These are phyloP conservation scores for Nomia melanderi DNA, from an alignment of 1,140 invertebrate species.

Conservation along the genomic window DNA sequence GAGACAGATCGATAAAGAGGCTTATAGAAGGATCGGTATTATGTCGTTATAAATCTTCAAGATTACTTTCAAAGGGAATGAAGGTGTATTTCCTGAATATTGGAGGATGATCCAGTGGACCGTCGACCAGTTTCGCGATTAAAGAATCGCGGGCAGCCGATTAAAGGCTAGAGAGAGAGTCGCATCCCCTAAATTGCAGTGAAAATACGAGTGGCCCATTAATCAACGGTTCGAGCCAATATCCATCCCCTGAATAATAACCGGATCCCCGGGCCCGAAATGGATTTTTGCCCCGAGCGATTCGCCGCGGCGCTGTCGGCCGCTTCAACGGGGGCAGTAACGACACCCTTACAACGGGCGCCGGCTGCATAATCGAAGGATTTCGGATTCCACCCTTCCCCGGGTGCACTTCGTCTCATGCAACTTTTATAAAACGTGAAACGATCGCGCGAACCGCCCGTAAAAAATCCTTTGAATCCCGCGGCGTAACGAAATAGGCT, in stretches of 20 bases:
- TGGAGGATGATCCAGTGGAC: too few relatives aligned
- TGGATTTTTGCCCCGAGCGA: constrained; percentile 49
- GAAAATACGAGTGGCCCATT: constrained; percentile 44
- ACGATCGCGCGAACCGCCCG: constrained; percentile 6
- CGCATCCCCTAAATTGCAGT: neutral
- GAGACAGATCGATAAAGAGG: too few relatives aligned
- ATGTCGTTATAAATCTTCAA: too few relatives aligned
- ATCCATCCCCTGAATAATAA: constrained; percentile 49
- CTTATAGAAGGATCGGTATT: too few relatives aligned
- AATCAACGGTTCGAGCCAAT: constrained; percentile 40
- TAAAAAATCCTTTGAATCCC: constrained; percentile 41
- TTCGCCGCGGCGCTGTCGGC: neutral
- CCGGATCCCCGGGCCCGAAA: constrained; percentile 38
- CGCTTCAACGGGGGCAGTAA: constrained; percentile 35
- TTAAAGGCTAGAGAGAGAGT: constrained; percentile 1
- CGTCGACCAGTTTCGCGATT: too few relatives aligned
- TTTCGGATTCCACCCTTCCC: constrained; percentile 13
- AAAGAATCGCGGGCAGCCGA: neutral
- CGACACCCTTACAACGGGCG: constrained; percentile 35
- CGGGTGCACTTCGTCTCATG: constrained; percentile 15
- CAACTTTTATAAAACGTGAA: constrained; percentile 45
- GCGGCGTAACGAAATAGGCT: neutral
- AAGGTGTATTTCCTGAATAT: too few relatives aligned
- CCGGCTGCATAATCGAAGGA: constrained; percentile 31
- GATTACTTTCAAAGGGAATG: too few relatives aligned